Base-by-base conservation (phyloP, 2,113 vertebrate genomes). In the Chunga burmeisteri region DNA sequence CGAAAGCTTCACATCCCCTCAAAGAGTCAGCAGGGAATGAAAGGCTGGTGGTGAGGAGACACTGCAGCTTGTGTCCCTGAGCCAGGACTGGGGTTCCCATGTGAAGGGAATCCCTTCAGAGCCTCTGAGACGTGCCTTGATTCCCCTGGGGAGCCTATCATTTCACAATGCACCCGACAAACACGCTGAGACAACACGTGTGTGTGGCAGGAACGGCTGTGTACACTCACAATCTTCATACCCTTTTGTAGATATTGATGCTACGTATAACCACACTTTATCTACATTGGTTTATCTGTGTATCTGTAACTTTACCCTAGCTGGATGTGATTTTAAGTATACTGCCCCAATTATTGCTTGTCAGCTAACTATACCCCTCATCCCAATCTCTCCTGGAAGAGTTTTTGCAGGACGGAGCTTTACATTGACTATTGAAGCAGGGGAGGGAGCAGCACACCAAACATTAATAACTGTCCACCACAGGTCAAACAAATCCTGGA, bases 201-300 rank as follows among this genome's bases (percentile, higher is more conserved):
- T 5, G 38, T 2, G 16, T 2, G 3, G 30, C 67, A 25, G 32
- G 56, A 72, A 53, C 0, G 6, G 38, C 30, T 27, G 9, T 5
- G 23, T 11, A 26, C 38, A 10, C n/a, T 63, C 47, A 16, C 2
- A 13, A 19, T 30, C 32, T 73, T 73, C 67, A 11, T 29, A 9
- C 13, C 42, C 21, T 49, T 58, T 26, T 10, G 23, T 14, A 50
- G 66, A 40, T 42, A 26, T 12, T 19, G 27, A 25, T 7, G 1
- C 42, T 38, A 32, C 5, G 2, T 68, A 38, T 6, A 67, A 34
- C 49, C 38, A 13, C 20, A 53, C 77, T n/a, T 44, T 11, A 23
- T 20, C 34, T 38, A 14, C 5, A 3, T 25, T 3, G 16, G 36
- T 50, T 49, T 29, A 42, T 29, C 21, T 61, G 30, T 18, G 15